Conservation (phyloP, 2,797 vertebrate species). For the Darevskia mixta region DNA sequence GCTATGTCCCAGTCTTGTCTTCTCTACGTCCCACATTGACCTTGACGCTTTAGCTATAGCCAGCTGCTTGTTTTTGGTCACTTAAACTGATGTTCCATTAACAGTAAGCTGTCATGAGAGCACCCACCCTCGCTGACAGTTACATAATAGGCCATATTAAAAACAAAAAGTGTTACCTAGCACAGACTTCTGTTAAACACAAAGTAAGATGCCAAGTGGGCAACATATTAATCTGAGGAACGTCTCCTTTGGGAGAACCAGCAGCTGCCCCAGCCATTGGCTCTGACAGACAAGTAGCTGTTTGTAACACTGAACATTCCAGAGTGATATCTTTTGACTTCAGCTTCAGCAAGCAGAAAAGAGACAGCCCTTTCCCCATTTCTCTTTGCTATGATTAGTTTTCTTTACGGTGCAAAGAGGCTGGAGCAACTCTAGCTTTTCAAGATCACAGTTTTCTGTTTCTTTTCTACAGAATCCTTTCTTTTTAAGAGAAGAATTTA, state of each 20-base stretch:
- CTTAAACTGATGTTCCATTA: constrained; percentile 25
- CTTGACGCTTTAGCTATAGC: not conserved
- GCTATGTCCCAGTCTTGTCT: constrained; percentile 28
- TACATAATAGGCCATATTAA: constrained; percentile 53
- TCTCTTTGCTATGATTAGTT: constrained; percentile 74
- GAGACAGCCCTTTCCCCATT: constrained; percentile 63
- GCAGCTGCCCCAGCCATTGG: constrained; percentile 41
- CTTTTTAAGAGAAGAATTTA: constrained; percentile 56
- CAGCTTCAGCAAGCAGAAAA: constrained; percentile 56
- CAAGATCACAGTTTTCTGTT: constrained; percentile 78
- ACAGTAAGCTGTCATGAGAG: constrained; percentile 43
- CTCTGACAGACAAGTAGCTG: constrained; percentile 15
- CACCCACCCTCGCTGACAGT: constrained; percentile 54
- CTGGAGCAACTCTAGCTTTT: constrained; percentile 45
- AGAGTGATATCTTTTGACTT: constrained; percentile 66
- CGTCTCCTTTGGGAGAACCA: constrained; percentile 53
- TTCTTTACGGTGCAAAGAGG: constrained; percentile 75
- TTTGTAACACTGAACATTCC: constrained; percentile 61
- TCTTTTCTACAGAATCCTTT: constrained; percentile 72
- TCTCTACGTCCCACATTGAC: constrained; percentile 43
- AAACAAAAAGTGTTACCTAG: constrained; percentile 48
- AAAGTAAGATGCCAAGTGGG: constrained; percentile 52
- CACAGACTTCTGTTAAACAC: constrained; percentile 58
- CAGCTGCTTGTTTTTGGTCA: constrained; percentile 34
- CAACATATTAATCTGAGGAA: constrained; percentile 57